Evolutionary conservation across 1,140 invertebrate species (phyloP), one percentile per base, ranked within the genome.

Genomic region (Luehdorfia chinensis): DNA sequence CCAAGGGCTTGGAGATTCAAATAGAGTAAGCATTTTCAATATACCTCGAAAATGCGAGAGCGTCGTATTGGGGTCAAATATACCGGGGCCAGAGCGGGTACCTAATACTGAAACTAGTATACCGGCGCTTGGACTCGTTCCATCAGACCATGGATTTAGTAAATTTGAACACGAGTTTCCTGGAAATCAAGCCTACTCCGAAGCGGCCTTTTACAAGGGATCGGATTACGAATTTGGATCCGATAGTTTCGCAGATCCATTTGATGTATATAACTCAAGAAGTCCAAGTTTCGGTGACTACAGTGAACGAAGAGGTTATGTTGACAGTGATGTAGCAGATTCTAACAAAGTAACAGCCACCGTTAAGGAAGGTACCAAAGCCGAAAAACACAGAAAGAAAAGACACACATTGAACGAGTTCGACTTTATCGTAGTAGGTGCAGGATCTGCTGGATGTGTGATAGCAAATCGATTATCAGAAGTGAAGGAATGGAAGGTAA

Each of bases 401-500:
- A 60, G 59, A 44, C 34, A 47, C 23, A 28, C 28, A 2, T n/a
- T 25, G 4, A 61, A 73, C 44, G 59, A 70, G 32, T 84, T 74
- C 54, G 80, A 84, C 43, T 84, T 81, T 31, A 80, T 84, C n/a
- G 63, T 84, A 5, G 71, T 84, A 4, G 80, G 80, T 3, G 80
- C 78, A 1, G 80, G 80, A 4, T 84, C 80, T 0, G 80, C 80
- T 14, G 80, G 80, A 1, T 83, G 78, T 48, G 80, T 84, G 7
- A 32, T 84, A 4, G 80, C 80, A 0, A 83, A 77, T 41, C 62
- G 76, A 18, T 60, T 84, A 1, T 83, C 80, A 5, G 80, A 83
- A 75, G 73, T 84, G 0, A 80, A 84, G 30, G 75, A 78, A 58
- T 84, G 80, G 80, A 78, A 72, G 78, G 80, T 84, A 28, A 59